Evolutionary conservation across 2,113 vertebrate species (phyloP).

Genomic region (Muntiacus reevesi): DNA sequence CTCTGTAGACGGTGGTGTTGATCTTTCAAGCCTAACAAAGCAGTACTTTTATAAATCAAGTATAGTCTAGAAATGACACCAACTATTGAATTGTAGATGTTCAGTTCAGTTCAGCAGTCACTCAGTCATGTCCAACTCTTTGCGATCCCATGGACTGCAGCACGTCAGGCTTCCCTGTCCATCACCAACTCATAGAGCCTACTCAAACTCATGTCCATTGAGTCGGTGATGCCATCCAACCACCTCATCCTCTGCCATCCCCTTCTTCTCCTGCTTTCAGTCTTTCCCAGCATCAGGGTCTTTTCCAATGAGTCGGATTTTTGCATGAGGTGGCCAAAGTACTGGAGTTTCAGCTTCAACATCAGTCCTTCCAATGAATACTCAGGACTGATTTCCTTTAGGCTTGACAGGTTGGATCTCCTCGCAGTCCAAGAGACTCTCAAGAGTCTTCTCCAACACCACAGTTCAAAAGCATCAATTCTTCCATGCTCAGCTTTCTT

Average conservation of each 20-base stretch:
- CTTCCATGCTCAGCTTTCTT: not conserved
- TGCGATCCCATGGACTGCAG: not conserved
- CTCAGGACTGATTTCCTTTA: not conserved
- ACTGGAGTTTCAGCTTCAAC: not conserved
- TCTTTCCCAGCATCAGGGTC: not conserved
- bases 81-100: not conserved
- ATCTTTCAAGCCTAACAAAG: not conserved
- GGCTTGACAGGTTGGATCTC: not conserved
- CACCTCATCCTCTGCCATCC: not conserved
- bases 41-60: not conserved
- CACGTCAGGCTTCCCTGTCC: not conserved
- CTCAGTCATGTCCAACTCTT: not conserved
- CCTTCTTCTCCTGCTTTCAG: fast-evolving
- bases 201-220: not conserved
- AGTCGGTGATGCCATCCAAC: not conserved
- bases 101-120: not conserved
- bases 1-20: not conserved
- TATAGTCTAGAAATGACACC: not conserved
- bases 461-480: not conserved
- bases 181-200: not conserved
- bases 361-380: not conserved
- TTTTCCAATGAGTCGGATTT: not conserved
- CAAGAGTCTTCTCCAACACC: not conserved
- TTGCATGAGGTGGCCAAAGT: not conserved
- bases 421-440: not conserved